Evolutionary conservation across 2,888 invertebrate species (phyloP).

Genomic region (Hoplodrina blanda): DNA sequence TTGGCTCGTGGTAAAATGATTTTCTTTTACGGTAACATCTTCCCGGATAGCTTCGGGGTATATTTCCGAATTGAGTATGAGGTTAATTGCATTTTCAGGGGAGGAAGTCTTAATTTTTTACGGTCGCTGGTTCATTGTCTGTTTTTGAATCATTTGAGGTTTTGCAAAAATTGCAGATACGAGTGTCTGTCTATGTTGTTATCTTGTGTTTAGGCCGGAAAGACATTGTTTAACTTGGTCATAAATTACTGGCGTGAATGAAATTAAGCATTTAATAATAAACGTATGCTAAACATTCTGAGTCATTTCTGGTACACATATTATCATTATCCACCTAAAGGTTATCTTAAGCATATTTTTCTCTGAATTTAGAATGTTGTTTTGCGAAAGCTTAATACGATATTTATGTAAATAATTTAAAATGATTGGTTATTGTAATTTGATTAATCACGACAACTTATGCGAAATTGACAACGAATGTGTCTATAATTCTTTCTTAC

Average conservation of each 20-base stretch:
- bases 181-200: neutral
- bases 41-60: too few relatives aligned
- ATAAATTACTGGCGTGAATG: neutral
- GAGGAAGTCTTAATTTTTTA: too few relatives aligned
- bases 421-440: too few relatives aligned
- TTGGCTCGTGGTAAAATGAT: constrained; percentile 1
- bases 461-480: too few relatives aligned
- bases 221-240: neutral
- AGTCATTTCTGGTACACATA: neutral
- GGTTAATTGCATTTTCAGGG: too few relatives aligned
- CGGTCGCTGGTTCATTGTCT: neutral
- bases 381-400: too few relatives aligned
- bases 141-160: constrained; percentile 2
- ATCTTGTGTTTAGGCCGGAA: constrained; percentile 16
- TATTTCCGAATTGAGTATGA: too few relatives aligned
- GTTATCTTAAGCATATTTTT: neutral
- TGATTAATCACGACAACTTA: too few relatives aligned
- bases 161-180: constrained; percentile 15
- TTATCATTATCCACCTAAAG: too few relatives aligned
- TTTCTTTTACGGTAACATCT: neutral
- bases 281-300: neutral
- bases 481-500: too few relatives aligned
- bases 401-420: too few relatives aligned
- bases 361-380: too few relatives aligned
- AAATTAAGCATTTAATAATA: constrained; percentile 17